Evolutionary conservation across 2,888 invertebrate genomes (phyloP).

Genomic region (Stomorhina lunata): DNA sequence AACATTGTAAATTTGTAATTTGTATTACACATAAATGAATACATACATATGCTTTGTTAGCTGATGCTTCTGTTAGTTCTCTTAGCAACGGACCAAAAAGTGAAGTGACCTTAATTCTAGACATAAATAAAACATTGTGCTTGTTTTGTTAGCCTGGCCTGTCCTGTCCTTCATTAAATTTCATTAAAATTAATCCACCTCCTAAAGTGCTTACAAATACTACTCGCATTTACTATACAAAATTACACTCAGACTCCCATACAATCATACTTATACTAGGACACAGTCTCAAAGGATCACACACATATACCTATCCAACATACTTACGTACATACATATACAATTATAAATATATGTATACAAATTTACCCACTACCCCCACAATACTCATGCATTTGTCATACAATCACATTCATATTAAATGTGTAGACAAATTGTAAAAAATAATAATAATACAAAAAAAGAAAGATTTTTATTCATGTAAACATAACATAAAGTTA

Average conservation of each 20-base stretch:
- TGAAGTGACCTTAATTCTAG: slow-evolving; percentile 66
- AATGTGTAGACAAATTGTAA: slow-evolving; percentile 50
- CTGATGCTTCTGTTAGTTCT: slow-evolving; percentile 15
- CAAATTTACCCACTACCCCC: slow-evolving; percentile 28
- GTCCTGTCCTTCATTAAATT: slow-evolving; percentile 69
- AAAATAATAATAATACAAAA: slow-evolving; percentile 26
- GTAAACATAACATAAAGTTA: neutral
- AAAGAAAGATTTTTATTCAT: neutral
- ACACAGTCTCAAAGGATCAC: slow-evolving; percentile 12
- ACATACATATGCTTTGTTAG: no score
- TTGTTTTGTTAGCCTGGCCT: slow-evolving; percentile 50
- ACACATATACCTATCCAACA: neutral
- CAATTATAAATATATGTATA: no score
- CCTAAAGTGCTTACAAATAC: slow-evolving; percentile 58
- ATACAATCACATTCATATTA: slow-evolving; percentile 26
- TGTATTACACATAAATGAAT: no score
- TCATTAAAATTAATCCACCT: slow-evolving; percentile 69
- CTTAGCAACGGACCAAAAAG: slow-evolving; percentile 36
- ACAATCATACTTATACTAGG: neutral
- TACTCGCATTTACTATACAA: slow-evolving; percentile 12
- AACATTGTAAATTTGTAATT: no score
- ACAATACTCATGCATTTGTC: slow-evolving; percentile 35
- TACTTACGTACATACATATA: neutral
- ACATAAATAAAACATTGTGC: slow-evolving; percentile 68
- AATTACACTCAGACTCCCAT: slow-evolving; percentile 3